Evolutionary conservation across 2,113 vertebrate genomes (phyloP).

Genomic region (Dicrurus megarhynchus): DNA sequence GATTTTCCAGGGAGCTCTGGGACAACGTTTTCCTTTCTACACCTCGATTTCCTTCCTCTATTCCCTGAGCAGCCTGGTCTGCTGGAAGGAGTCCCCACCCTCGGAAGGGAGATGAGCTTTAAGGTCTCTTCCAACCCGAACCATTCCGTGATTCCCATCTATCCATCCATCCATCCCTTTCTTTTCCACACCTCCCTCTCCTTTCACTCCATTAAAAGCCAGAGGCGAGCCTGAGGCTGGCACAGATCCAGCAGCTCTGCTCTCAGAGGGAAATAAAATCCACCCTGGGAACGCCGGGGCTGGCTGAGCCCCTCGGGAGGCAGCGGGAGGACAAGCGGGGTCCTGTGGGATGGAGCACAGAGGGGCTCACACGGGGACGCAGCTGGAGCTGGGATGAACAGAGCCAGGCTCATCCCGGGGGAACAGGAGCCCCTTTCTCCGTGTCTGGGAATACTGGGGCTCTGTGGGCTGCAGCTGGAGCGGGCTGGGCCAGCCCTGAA

Average conservation of each 20-base stretch:
- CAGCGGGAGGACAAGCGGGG: background rate
- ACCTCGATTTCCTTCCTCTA: background rate
- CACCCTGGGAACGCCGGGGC: background rate
- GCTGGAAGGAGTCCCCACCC: background rate
- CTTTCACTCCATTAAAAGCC: background rate
- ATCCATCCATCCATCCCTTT: background rate
- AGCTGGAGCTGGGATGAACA: conserved; percentile 11
- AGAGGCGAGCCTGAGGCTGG: background rate
- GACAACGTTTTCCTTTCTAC: background rate
- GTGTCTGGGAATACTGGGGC: background rate
- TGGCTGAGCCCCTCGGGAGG: background rate
- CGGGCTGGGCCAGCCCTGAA: background rate
- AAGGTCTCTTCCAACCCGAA: background rate
- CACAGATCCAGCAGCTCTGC: background rate
- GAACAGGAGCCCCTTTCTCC: background rate
- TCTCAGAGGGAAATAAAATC: background rate
- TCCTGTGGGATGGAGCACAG: conserved; percentile 10
- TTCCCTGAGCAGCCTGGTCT: background rate
- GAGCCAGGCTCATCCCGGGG: background rate
- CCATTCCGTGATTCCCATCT: background rate
- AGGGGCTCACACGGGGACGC: background rate
- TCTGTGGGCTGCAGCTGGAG: conserved; percentile 35
- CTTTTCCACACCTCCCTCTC: background rate
- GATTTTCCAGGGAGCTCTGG: background rate
- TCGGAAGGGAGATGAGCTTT: background rate